Evolutionary conservation across 2,888 invertebrate species (phyloP).

Genomic region (Ichneumoninae sp.): DNA sequence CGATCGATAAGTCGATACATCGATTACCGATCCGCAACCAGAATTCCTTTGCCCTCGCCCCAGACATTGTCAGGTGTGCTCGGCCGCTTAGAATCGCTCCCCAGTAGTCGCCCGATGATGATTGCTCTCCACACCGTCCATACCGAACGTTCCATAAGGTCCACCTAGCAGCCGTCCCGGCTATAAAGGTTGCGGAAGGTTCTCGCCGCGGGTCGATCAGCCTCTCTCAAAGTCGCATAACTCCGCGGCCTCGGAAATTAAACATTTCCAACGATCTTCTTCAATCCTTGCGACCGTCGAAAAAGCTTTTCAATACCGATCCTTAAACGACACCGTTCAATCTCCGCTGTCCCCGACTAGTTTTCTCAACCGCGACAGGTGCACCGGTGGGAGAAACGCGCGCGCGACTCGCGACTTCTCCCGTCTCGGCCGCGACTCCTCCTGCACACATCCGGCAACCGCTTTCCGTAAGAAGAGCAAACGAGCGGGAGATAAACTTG

Average conservation of each 20-base stretch:
- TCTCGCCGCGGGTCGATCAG: neutral
- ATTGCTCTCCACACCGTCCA: too few relatives aligned
- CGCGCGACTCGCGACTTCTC: conserved; percentile 12
- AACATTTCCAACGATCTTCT: conserved; percentile 46
- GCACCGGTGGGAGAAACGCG: conserved; percentile 36
- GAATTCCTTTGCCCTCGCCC: neutral
- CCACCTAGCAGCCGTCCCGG: too few relatives aligned
- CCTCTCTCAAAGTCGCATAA: conserved; percentile 37
- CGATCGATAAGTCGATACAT: too few relatives aligned
- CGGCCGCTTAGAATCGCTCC: neutral
- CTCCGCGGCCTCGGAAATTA: conserved; percentile 59
- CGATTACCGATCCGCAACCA: neutral
- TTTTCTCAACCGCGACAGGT: conserved; percentile 42
- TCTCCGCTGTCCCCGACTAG: conserved; percentile 61
- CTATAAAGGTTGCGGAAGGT: neutral
- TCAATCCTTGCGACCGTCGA: conserved; percentile 37
- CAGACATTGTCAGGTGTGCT: neutral
- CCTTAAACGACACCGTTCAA: conserved; percentile 63
- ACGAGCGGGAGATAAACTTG: conserved; percentile 62
- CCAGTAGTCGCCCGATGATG: too few relatives aligned
- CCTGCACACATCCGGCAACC: conserved; percentile 33
- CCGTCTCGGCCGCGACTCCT: neutral
- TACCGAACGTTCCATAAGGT: too few relatives aligned
- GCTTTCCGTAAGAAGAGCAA: conserved; percentile 58
- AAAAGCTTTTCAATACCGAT: conserved; percentile 47